Percentiles rank a stretch among this genome's conserved stretches.
Evolutionary conservation across 2,797 vertebrate species (phyloP).

Genomic region (Lepus oiostolus): DNA sequence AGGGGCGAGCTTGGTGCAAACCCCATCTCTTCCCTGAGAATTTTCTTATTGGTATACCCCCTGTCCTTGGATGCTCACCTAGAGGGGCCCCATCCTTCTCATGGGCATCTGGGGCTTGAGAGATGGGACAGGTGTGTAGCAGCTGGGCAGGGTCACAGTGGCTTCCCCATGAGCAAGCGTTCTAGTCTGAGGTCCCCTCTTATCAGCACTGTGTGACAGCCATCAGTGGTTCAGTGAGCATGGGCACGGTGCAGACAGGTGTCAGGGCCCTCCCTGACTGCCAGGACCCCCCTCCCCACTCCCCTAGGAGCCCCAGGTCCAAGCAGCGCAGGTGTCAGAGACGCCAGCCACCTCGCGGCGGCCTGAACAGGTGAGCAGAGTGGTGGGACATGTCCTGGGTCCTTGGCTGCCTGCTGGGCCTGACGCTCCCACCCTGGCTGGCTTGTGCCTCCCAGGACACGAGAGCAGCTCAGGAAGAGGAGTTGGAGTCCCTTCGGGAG

Average conservation of each 20-base stretch:
- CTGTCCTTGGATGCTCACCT: background rate
- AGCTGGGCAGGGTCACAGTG: conserved; percentile 1
- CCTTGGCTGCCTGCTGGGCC: background rate
- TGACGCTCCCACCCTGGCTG: background rate
- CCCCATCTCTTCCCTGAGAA: background rate
- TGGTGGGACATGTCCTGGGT: background rate
- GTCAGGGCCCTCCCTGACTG: background rate
- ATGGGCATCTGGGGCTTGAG: conserved; percentile 23
- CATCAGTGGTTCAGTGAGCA: background rate
- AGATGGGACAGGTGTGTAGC: background rate
- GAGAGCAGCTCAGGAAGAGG: conserved; percentile 90
- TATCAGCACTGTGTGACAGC: background rate
- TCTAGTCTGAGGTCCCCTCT: background rate
- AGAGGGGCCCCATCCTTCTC: background rate
- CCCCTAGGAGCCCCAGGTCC: conserved; percentile 88
- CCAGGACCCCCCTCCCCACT: background rate
- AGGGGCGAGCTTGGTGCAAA: conserved; percentile 10
- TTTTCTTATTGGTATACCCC: conserved; percentile 1
- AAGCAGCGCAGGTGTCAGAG: conserved; percentile 81
- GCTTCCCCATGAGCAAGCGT: background rate
- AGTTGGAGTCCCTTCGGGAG: conserved; percentile 89
- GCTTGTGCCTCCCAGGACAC: conserved; percentile 79
- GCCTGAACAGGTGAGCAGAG: conserved; percentile 87
- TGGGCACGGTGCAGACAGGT: background rate
- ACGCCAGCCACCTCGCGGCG: conserved; percentile 82